Evolutionary conservation across 92 coral and sea anemone genomes (phyloP), one percentile per base, ranked within the genome.

Genomic region (Heteractis magnifica): DNA sequence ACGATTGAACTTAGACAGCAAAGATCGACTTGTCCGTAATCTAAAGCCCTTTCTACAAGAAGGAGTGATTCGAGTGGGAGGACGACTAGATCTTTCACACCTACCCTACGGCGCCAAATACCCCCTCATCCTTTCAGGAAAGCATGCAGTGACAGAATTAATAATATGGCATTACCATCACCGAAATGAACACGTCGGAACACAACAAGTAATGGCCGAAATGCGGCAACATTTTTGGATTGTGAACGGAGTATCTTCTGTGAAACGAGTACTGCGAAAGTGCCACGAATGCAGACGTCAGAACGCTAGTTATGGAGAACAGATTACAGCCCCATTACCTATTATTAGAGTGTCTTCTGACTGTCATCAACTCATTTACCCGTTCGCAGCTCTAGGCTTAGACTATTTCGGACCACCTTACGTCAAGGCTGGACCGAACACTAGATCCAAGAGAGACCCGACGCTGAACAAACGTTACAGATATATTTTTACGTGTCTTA

Each of bases 321-420:
- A 90, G 55, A 49, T 87, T 6, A 26, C 88, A 0, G 88, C 86
- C 4, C 90, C 86, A 19, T 77, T 90, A 8, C 91, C 93, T 68
- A 76, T 51, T 0, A 89, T 90, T 10, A 56, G 89, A 76, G 77
- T 81, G 71, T 84, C 94, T 12, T 88, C 91, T 19, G 94, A 90
- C 59, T 84, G 86, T 70, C 74, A 88, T 23, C 56, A 89, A 9
- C 73, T 80, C 48, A 50, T 87, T 71, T 91, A 83, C 34, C 90
- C 88, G 49, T 90, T 90, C 49, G 86, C 93, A 49, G 93, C 86
- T 21, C 88, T 90, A 0, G 90, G 93, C 18, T 65, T 90, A 52
- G 87, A 90, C 70, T 86, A 90, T 34, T 83, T 90, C 20, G 93
- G 90, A 77, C 93, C 90, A 58, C 85, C 86, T 76, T 85, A 83